Evolutionary conservation across 53 echinoderm and acorn worm genomes (phyloP).

Genomic region (Crossaster papposus): DNA sequence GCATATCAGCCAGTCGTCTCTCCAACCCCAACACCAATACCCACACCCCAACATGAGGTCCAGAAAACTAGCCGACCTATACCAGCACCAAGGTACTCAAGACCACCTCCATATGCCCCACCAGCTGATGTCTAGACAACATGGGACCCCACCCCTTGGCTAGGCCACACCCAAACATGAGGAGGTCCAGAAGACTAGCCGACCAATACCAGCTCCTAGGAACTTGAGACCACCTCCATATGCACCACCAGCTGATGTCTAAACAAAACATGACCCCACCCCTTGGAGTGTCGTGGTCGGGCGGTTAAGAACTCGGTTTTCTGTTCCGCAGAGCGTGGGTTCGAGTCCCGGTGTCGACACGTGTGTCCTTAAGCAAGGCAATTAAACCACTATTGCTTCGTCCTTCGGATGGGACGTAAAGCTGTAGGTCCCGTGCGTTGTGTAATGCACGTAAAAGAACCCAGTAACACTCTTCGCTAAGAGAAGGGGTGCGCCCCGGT

Average conservation of each 20-base stretch:
- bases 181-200: not conserved
- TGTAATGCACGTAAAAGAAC: too few species aligned
- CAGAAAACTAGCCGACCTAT: slow-evolving; percentile 1
- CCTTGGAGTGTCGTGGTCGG: too few species aligned
- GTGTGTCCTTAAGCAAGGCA: too few species aligned
- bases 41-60: not conserved
- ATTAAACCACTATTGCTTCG: too few species aligned
- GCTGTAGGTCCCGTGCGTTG: too few species aligned
- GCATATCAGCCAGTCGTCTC: slow-evolving; percentile 54
- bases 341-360: too few species aligned
- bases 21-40: not conserved
- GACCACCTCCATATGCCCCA: slow-evolving; percentile 48
- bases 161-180: slow-evolving; percentile 27
- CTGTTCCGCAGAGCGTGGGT: too few species aligned
- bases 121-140: slow-evolving; percentile 27
- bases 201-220: slow-evolving; percentile 43
- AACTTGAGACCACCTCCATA: slow-evolving; percentile 37
- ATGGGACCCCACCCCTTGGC: too few species aligned
- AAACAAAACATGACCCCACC: not conserved
- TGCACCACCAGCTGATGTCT: slow-evolving; percentile 42
- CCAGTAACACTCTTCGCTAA: too few species aligned
- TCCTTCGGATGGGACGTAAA: too few species aligned
- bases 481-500: too few species aligned
- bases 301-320: too few species aligned
- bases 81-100: slow-evolving; percentile 29